Percentiles rank a stretch among this genome's conserved stretches.
Evolutionary conservation across 2,113 vertebrate genomes (phyloP).

Genomic region (Puma concolor): DNA sequence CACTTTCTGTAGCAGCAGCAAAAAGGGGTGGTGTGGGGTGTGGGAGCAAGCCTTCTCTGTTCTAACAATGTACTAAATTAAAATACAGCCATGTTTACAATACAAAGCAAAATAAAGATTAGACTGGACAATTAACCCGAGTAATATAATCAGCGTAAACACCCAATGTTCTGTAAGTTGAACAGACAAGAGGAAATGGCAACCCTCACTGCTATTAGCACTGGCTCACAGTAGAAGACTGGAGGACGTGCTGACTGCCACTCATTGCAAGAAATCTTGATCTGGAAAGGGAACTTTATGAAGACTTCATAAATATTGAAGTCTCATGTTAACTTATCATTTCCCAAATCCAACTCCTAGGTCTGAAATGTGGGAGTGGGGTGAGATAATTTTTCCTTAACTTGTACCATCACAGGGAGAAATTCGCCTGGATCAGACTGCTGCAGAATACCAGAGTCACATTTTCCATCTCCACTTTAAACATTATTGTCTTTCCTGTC

Average conservation of each 20-base stretch:
- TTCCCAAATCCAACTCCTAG: neutral
- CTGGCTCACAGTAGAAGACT: neutral
- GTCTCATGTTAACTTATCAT: neutral
- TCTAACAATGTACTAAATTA: neutral
- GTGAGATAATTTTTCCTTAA: neutral
- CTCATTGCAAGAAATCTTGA: neutral
- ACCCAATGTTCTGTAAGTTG: neutral
- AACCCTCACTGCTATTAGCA: neutral
- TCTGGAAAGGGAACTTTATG: neutral
- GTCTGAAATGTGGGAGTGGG: accelerated
- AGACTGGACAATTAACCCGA: neutral
- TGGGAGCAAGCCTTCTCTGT: neutral
- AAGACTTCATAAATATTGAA: neutral
- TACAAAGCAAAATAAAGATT: neutral
- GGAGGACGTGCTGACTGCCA: neutral
- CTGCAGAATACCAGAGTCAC: neutral
- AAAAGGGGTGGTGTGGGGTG: accelerated
- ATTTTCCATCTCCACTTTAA: neutral
- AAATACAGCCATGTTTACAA: neutral
- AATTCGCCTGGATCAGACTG: neutral
- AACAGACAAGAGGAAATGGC: neutral
- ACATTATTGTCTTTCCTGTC: neutral
- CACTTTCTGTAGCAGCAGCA: neutral
- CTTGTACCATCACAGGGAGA: neutral
- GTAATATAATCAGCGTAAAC: neutral